Percentiles rank a stretch among this genome's conserved stretches.
phyloP scores from a whole-genome alignment of 2,797 vertebrate species.

The Picus viridis region DNA sequence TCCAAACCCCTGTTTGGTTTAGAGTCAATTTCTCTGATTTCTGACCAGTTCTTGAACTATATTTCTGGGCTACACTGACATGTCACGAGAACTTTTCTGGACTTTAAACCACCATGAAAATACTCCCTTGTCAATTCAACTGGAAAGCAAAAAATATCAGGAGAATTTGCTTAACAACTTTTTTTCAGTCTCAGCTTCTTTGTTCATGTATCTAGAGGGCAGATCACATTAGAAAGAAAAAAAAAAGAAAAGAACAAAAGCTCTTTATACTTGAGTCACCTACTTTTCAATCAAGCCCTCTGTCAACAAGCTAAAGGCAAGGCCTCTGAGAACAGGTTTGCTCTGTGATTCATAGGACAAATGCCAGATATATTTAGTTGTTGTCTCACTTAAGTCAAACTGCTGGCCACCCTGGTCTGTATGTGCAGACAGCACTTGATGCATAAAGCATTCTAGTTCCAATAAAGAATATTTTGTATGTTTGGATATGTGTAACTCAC shows the following conservation, averaged over 20 bases:
- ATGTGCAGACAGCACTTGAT: no score
- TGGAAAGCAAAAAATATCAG: not conserved
- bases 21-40: not conserved
- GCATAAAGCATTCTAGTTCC: no score
- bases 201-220: not conserved
- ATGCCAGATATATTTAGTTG: not conserved
- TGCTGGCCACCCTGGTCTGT: no score
- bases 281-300: not conserved
- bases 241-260: not conserved
- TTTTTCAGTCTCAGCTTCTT: not conserved
- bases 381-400: not conserved
- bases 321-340: not conserved
- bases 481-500: not conserved
- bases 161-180: not conserved
- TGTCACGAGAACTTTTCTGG: not conserved
- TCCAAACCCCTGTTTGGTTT: not conserved
- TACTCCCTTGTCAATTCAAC: not conserved
- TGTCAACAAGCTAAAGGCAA: not conserved
- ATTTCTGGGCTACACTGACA: not conserved
- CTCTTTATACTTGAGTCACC: not conserved
- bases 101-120: not conserved
- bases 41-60: not conserved
- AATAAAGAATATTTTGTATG: not conserved
- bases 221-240: not conserved
- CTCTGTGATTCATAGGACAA: not conserved